Evolutionary conservation across 92 coral and sea anemone species (phyloP).

Genomic region (Plumapathes pennacea): DNA sequence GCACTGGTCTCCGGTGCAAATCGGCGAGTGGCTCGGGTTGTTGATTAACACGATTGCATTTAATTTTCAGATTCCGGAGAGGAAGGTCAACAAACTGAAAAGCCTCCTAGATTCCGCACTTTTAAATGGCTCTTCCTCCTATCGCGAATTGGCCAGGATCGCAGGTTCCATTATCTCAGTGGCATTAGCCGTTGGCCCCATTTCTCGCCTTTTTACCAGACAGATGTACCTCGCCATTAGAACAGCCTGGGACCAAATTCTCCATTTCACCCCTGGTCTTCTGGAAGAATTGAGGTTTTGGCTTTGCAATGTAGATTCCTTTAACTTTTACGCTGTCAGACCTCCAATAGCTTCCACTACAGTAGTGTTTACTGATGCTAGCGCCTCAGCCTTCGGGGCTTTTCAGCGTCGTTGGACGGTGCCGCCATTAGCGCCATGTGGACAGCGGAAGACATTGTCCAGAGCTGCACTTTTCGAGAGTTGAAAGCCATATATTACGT

Average conservation of each 20-base stretch:
- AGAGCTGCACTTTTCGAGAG: slow-evolving; percentile 39
- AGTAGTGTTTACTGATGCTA: slow-evolving; percentile 53
- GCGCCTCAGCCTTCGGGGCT: slow-evolving; percentile 50
- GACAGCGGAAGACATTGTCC: slow-evolving; percentile 12
- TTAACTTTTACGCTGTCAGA: slow-evolving; percentile 35
- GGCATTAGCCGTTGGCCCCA: slow-evolving; percentile 47
- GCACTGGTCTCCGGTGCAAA: slow-evolving; percentile 53
- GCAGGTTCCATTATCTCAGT: slow-evolving; percentile 50
- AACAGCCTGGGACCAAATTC: slow-evolving; percentile 22
- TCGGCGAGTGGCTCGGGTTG: slow-evolving; percentile 65
- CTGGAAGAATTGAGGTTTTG: slow-evolving; percentile 46
- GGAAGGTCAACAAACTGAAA: slow-evolving; percentile 41
- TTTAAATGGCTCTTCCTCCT: slow-evolving; percentile 28
- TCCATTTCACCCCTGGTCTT: slow-evolving; percentile 23
- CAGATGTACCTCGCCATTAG: slow-evolving; percentile 53
- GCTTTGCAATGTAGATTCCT: slow-evolving; percentile 19
- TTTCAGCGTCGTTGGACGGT: slow-evolving; percentile 28
- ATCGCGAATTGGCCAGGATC: slow-evolving; percentile 33
- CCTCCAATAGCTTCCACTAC: slow-evolving; percentile 4
- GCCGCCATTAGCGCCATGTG: slow-evolving; percentile 29
- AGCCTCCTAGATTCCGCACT: slow-evolving; percentile 20
- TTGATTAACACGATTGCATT: slow-evolving; percentile 53
- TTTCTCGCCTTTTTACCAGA: slow-evolving; percentile 54
- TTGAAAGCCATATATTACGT: slow-evolving; percentile 42
- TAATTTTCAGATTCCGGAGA: slow-evolving; percentile 42